Base-by-base conservation (phyloP, 2,797 vertebrate genomes). In the Knipowitschia caucasica region DNA sequence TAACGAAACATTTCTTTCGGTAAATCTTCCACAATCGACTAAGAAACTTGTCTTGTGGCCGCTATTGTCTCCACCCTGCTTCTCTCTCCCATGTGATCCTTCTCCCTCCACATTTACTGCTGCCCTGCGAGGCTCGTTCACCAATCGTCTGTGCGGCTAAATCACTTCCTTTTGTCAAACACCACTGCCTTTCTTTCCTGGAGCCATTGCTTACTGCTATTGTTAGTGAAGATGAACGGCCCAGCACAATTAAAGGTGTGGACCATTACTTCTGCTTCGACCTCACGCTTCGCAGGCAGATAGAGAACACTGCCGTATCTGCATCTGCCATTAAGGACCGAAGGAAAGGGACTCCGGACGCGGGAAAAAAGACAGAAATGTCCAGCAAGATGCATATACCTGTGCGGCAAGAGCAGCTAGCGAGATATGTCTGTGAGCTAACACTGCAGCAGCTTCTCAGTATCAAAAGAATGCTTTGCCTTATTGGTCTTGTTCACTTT, bases 201-300 rank as follows among this genome's bases (percentile, higher is more conserved):
- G 75, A 83, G 59, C 80, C 76, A 84, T 78, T 86, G 83, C 84
- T 86, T 83, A 77, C 79, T 68, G 80, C 84, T 88, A 89, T 91
- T 91, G 87, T 90, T 87, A 85, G 82, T 84, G 87, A 90, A 90
- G 88, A 91, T 89, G 86, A 89, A 91, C 86, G 73, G 86, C 81
- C 75, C 60, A 71, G 71, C 79, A 87, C 86, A 91, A 91, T 89
- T 89, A 89, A 87, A 89, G 89, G 89, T 82, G 86, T 87, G 88
- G 86, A 81, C 86, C 86, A 89, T 90, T 91, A 89, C 86, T 89
- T 88, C 75, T 73, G 73, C 78, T 85, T 85, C 83, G 71, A 71
- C 78, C 73, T 72, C 71, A 65, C 80, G 77, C 84, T 85, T 87
- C 82, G 78, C 83, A 83, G 86, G 78, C 74, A 27, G 69, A 59